These are phyloP conservation scores for Cybosia mesomella DNA, from an alignment of 2,888 invertebrate genomes.

Conservation along the genomic window DNA sequence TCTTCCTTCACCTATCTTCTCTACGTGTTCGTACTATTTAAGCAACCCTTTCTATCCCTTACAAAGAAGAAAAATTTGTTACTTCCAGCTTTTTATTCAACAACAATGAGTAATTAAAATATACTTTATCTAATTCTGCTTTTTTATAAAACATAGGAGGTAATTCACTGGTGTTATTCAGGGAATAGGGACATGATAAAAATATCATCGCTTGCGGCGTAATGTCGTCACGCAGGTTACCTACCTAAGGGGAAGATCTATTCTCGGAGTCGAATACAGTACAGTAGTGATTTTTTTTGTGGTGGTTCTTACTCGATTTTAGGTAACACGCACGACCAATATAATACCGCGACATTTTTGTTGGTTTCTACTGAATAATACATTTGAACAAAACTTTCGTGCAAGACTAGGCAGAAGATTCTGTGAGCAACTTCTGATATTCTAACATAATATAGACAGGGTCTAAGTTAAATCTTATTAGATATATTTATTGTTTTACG, in stretches of 20 bases:
- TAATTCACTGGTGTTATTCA: conserved; percentile 20
- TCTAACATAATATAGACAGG: background rate
- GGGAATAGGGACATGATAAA: conserved; percentile 8
- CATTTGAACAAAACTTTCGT: background rate
- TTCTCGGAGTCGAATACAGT: conserved; percentile 5
- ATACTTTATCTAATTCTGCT: background rate
- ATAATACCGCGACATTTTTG: too few relatives aligned
- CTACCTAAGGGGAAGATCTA: conserved; percentile 7
- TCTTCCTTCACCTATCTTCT: background rate
- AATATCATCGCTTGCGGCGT: conserved; percentile 12
- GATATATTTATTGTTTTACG: too few relatives aligned
- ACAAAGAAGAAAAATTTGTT: background rate
- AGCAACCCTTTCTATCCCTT: background rate
- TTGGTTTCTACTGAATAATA: too few relatives aligned
- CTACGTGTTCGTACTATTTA: background rate
- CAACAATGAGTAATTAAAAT: background rate
- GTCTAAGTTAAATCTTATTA: too few relatives aligned
- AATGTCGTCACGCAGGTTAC: conserved; percentile 12
- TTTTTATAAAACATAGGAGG: background rate
- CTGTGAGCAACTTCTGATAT: background rate
- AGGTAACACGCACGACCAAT: background rate
- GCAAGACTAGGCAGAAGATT: background rate
- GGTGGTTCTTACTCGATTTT: background rate
- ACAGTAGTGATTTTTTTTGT: background rate
- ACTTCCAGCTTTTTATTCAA: background rate